These are phyloP conservation scores for Aplysina aerophoba DNA, from an alignment of 37 sponge, comb jelly and placozoan species.

Conservation along the genomic window DNA sequence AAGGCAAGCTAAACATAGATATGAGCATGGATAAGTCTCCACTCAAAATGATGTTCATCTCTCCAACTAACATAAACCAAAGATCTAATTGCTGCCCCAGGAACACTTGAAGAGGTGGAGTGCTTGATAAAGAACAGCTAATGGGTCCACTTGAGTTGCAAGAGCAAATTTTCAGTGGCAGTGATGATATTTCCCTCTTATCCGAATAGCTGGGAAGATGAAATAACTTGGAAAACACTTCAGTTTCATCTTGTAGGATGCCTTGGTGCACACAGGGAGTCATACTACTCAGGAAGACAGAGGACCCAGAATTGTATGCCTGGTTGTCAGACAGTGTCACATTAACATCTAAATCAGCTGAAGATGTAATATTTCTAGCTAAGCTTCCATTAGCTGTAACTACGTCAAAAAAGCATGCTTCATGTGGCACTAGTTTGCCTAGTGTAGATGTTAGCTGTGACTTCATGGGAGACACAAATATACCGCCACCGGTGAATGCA, in stretches of 20 bases:
- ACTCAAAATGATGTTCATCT: neutral
- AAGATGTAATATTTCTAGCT: too few relatives aligned
- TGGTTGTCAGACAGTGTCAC: too few relatives aligned
- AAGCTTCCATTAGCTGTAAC: too few relatives aligned
- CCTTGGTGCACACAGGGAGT: too few relatives aligned
- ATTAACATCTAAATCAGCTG: too few relatives aligned
- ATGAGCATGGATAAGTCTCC: too few relatives aligned
- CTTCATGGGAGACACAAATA: neutral
- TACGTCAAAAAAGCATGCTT: too few relatives aligned
- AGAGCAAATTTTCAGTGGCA: neutral
- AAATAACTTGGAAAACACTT: neutral
- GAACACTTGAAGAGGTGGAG: neutral
- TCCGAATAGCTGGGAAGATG: neutral
- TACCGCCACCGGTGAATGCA: neutral
- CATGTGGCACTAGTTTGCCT: too few relatives aligned
- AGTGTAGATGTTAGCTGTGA: too few relatives aligned
- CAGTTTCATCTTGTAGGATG: neutral
- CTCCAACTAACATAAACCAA: neutral
- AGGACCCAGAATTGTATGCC: too few relatives aligned
- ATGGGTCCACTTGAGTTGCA: neutral
- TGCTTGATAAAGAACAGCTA: neutral
- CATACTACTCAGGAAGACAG: too few relatives aligned
- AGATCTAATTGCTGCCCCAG: slow-evolving; percentile 1
- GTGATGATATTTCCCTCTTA: slow-evolving; percentile 1
- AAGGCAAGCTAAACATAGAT: too few relatives aligned